These are phyloP conservation scores for Nemotelus nigrinus DNA, from an alignment of 2,888 invertebrate species.

Conservation along the genomic window DNA sequence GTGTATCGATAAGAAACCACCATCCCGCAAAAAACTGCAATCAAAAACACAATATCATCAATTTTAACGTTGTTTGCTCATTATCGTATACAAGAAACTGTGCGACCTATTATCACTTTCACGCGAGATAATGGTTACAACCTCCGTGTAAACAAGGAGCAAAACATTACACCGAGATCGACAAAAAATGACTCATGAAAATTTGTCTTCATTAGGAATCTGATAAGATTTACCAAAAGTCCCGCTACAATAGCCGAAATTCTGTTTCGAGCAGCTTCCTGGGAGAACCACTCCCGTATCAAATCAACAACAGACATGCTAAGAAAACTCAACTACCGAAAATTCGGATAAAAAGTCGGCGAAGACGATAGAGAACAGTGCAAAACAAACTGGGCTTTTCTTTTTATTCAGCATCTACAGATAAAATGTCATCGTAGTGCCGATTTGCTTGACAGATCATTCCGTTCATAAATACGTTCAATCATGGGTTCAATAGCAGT, in stretches of 20 bases:
- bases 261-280: constrained; percentile 87
- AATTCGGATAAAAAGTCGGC: constrained; percentile 11
- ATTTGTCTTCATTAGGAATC: neutral
- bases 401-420: neutral
- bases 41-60: constrained; percentile 44
- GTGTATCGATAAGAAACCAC: constrained; percentile 98
- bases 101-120: neutral
- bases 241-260: constrained; percentile 87
- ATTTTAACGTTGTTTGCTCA: neutral
- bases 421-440: constrained; percentile 10
- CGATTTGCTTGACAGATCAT: neutral
- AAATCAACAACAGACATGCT: constrained; percentile 78
- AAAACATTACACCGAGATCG: neutral
- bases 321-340: constrained; percentile 19
- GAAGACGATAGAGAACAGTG: neutral
- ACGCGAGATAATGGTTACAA: neutral
- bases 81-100: neutral
- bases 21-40: constrained; percentile 93
- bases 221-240: constrained; percentile 75
- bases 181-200: constrained; percentile 39
- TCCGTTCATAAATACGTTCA: neutral
- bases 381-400: constrained; percentile 26
- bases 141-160: constrained; percentile 33
- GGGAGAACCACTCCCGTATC: constrained; percentile 82
- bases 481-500: too few relatives aligned